These are phyloP conservation scores for Ischnus inquisitorius DNA, from an alignment of 2,888 invertebrate species.

Conservation along the genomic window DNA sequence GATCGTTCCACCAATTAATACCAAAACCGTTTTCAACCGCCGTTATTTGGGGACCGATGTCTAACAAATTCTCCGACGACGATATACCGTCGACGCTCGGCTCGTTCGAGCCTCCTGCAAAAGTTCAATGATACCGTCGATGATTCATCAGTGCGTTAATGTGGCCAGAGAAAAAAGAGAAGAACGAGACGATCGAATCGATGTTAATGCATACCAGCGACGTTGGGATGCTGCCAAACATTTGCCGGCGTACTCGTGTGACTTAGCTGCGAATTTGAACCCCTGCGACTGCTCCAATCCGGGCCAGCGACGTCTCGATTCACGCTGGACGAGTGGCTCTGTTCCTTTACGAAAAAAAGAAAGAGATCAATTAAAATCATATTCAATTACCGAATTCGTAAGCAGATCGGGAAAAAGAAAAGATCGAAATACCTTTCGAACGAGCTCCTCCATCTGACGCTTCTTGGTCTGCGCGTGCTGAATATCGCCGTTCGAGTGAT, in stretches of 20 bases:
- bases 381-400: constrained; percentile 6
- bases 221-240: constrained; percentile 78
- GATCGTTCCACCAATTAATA: constrained; percentile 80
- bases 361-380: constrained; percentile 8
- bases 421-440: constrained; percentile 86
- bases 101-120: constrained; percentile 77
- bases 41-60: constrained; percentile 78
- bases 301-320: constrained; percentile 77
- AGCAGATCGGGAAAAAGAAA: constrained; percentile 14
- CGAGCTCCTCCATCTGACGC: constrained; percentile 89
- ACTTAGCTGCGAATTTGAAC: constrained; percentile 80
- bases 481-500: constrained; percentile 81
- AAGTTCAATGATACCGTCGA: constrained; percentile 53
- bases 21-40: constrained; percentile 78
- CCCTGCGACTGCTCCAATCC: constrained; percentile 80
- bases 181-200: constrained; percentile 1
- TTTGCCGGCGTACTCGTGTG: constrained; percentile 80
- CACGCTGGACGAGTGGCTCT: constrained; percentile 74
- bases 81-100: constrained; percentile 78
- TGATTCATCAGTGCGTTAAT: constrained; percentile 3
- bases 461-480: constrained; percentile 85
- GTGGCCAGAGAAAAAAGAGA: background rate
- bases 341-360: constrained; percentile 74
- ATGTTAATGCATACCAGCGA: constrained; percentile 73
- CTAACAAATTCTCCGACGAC: constrained; percentile 80